Base-by-base conservation (phyloP, 1,140 invertebrate genomes). In the Octopus sinensis region DNA sequence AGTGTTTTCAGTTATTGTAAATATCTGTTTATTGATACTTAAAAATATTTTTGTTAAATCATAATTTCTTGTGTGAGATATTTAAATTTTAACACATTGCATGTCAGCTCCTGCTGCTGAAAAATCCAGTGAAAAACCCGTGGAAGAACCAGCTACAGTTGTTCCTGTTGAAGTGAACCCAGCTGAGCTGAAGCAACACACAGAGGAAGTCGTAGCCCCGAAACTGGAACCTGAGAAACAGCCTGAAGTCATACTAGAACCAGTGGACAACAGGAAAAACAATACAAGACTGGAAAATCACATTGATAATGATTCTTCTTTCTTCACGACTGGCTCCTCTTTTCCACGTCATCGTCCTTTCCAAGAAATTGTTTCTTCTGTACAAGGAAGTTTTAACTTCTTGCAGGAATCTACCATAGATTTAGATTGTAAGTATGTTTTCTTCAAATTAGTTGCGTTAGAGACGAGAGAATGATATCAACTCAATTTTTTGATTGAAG, bases 351-450 rank as follows among this genome's bases (percentile, higher is more conserved):
- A 85, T 79, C 78, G 88, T 79, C 88, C 88, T 51, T 85, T 89
- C 82, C 85, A 88, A 80, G 89, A 90, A 80, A 90, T 90, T 53
- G 88, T 90, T 30, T 88, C 88, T n/a, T 86, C 87, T 13, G 86
- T 90, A 51, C 88, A 90, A 84, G 90, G 90, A 80, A 91, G 85
- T 81, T 90, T 90, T 82, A 90, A 91, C 85, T 91, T 91, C 82
- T 85, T 91, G 71, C 91, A 91, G 84, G 91, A 91, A 83, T 91
- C 90, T 10, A 87, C 88, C 76, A 89, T 91, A 79, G 90, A 91
- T 82, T 80, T 88, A 77, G 87, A 89, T 76, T 86, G 88, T 87
- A 86, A 88, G 83, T 82, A 79, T 54, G 54, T 80, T 76, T 6
- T 17, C 43, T 77, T 43, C 30, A 43, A 43, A 43, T 43, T 43